Conservation (phyloP, 2,888 invertebrate species). For the Diplolepis rosae region DNA sequence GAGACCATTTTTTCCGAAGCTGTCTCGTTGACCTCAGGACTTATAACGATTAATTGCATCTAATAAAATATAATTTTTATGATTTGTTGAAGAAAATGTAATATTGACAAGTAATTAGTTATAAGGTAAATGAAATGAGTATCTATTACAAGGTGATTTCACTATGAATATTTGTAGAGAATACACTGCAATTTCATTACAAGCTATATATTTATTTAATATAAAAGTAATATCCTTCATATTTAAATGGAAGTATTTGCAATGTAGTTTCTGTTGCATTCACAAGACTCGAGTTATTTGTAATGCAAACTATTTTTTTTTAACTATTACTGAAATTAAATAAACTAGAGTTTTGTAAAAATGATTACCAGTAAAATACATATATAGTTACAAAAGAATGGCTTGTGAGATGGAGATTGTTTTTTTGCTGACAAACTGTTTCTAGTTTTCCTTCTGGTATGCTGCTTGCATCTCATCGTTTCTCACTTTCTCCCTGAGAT, state of each 20-base stretch:
- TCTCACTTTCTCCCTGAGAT: constrained; percentile 24
- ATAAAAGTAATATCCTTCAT: too few relatives aligned
- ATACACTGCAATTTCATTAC: not conserved
- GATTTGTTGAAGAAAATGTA: constrained; percentile 15
- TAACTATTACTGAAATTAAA: too few relatives aligned
- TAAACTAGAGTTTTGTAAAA: too few relatives aligned
- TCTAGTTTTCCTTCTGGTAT: constrained; percentile 17
- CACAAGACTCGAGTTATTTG: too few relatives aligned
- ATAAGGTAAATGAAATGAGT: constrained; percentile 12
- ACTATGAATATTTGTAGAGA: not conserved
- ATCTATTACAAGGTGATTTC: constrained; percentile 26
- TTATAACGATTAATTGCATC: not conserved
- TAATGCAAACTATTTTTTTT: too few relatives aligned
- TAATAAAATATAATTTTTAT: constrained; percentile 8
- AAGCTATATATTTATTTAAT: too few relatives aligned
- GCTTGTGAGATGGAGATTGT: not conserved
- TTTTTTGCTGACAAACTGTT: not conserved
- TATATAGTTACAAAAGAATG: not conserved
- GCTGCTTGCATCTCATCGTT: constrained; percentile 21
- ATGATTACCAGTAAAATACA: too few relatives aligned
- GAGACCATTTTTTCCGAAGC: not conserved
- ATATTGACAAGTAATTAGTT: not conserved
- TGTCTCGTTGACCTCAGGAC: constrained; percentile 13
- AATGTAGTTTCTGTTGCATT: too few relatives aligned
- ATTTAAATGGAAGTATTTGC: too few relatives aligned